phyloP scores from a whole-genome alignment of 2,797 vertebrate genomes.

The Anisognathus igniventris region DNA sequence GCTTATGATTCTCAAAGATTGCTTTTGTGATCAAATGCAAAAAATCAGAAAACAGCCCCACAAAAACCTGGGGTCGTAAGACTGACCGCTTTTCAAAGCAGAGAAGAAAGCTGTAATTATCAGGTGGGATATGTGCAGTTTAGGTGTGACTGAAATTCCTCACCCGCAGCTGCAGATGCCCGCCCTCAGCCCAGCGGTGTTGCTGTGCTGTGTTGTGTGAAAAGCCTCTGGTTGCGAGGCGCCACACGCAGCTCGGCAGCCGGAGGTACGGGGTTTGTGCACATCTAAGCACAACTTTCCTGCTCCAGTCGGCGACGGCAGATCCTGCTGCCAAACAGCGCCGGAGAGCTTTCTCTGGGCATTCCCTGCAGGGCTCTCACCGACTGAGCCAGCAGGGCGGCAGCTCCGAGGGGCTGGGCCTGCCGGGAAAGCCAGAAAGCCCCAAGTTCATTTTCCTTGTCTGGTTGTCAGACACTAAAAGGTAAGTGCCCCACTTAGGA shows the following conservation, averaged over 20 bases:
- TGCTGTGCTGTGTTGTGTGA: neutral
- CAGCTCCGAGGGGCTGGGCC: neutral
- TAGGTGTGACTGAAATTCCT: neutral
- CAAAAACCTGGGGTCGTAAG: neutral
- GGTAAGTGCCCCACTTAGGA: neutral
- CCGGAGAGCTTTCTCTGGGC: neutral
- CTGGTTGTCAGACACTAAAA: neutral
- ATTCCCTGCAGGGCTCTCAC: neutral
- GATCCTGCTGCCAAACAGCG: neutral
- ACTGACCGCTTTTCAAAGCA: neutral
- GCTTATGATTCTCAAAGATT: neutral
- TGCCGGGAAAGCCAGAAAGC: neutral
- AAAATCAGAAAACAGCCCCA: no score
- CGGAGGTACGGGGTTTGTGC: neutral
- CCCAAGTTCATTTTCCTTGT: neutral
- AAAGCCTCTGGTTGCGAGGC: neutral
- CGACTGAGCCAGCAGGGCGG: neutral
- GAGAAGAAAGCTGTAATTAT: neutral
- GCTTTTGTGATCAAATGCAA: neutral
- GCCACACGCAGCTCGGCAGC: neutral
- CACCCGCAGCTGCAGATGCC: neutral
- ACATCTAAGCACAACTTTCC: neutral
- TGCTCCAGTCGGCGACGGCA: neutral
- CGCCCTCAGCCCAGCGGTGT: neutral
- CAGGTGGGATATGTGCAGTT: fast-evolving